Base-by-base conservation (phyloP, 1,140 invertebrate species). In the Nasonia vitripennis region DNA sequence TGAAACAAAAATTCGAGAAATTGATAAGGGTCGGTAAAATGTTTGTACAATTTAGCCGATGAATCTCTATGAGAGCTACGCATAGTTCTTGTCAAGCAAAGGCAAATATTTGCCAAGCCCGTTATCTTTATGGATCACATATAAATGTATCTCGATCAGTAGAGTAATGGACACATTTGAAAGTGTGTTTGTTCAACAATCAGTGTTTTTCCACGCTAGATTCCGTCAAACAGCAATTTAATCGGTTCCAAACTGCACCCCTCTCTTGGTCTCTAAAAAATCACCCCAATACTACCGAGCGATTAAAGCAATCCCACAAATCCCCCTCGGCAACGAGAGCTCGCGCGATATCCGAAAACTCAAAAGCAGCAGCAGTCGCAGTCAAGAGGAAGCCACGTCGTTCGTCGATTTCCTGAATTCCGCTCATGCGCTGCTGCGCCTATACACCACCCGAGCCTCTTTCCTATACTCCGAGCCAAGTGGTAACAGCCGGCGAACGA, bases 391-490 rank as follows among this genome's bases (percentile, higher is more conserved):
- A n/a, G 17, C 55, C 55, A 62, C 55, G 20, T 31, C 31, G 27
- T 45, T 75, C 12, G 41, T 37, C 74, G 37, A 75, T 75, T 75
- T 75, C 74, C 74, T 34, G 74, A 34, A 75, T 75, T 37, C 74
- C 74, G 74, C 74, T 75, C 31, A 75, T 75, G 74, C 74, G 74
- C 74, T 37, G 74, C 74, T 12, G 31, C 74, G 14, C 10, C 27
- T 37, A 73, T 37, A 73, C 34, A 31, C 34, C 34, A 37, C 27
- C 4, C 70, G 70, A 17, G 27, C 70, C 23, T n/a, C 17, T n/a
- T 20, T n/a, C 5, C 67, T 31, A 73, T 20, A 31, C 70, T 73
- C 27, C 70, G 10, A 62, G 55, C 55, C 5, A 62, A 62, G 55
- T 20, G 20, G 55, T 62, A 62, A 62, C 55, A 62, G 55, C 55